Base-by-base conservation (phyloP, 2,113 vertebrate genomes). In the Pholis gunnellus region DNA sequence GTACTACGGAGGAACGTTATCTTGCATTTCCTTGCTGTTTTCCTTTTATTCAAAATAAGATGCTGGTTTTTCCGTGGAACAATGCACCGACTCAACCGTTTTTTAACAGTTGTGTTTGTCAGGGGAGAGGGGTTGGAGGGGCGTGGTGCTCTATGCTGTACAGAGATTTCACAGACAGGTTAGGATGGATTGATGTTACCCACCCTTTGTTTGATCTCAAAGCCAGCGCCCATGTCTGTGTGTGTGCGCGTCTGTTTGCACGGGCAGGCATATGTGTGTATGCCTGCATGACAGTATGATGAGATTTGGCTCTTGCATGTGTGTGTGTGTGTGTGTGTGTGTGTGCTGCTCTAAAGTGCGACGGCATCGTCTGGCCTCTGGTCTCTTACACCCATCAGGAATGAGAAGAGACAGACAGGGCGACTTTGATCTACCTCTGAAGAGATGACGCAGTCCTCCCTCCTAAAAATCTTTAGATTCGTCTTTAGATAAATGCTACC, bases 391-490 rank as follows among this genome's bases (percentile, higher is more conserved):
- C 50, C 81, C 74, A 73, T 89, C 79, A 87, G 65, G 68, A 91
- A 92, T 82, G 81, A 85, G 71, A 81, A 72, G 82, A 90, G 85
- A 87, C 79, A 81, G 61, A 52, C 15, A 84, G 46, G 81, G 42
- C 20, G 54, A 73, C 88, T 93, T 92, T 92, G 87, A 93, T 92
- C 88, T 87, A 0, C 22, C 4, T 71, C 72, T 64, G 31, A 67
- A 52, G 69, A 84, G 68, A 78, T 25, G 34, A 69, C 52, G 57
- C 22, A 54, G 46, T 54, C 44, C n/a, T 75, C 27, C 44, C 34
- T 72, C 38, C 11, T 22, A 2, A 78, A 79, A 54, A 54, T n/a
- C 22, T 20, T 50, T 17, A n/a, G n/a, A n/a, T 46, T 46, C 34
- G 22, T 29, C 29, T 48, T 38, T 25, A 7, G n/a, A n/a, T n/a